Conservation (phyloP, 2,797 vertebrate genomes). For the Lepilemur septentrionalis region DNA sequence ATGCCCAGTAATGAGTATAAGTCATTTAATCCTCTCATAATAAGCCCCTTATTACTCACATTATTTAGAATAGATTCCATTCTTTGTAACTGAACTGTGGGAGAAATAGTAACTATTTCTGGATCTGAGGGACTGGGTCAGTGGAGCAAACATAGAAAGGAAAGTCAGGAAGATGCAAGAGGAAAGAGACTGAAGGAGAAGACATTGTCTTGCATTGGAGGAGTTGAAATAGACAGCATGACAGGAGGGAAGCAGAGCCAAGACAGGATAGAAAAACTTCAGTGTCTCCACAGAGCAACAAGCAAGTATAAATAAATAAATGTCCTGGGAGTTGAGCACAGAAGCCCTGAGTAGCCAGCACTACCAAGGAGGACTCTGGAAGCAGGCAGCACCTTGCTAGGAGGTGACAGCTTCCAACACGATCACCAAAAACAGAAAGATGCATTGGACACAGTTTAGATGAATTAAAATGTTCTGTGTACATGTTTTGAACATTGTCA, state of each 20-base stretch:
- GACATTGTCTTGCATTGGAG: neutral
- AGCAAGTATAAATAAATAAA: neutral
- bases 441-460: slow-evolving; percentile 60
- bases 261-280: neutral
- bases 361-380: neutral
- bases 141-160: neutral
- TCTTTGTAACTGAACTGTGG: neutral
- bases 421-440: slow-evolving; percentile 30
- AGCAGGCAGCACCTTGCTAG: neutral
- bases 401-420: neutral
- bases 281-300: neutral
- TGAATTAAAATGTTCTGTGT: slow-evolving; percentile 67
- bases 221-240: neutral
- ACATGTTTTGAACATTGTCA: slow-evolving; percentile 39
- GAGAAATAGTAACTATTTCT: neutral
- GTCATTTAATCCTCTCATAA: neutral
- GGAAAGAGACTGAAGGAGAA: neutral
- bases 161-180: neutral
- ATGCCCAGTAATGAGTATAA: neutral
- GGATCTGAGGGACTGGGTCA: neutral
- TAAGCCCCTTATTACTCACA: neutral
- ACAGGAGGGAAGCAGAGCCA: neutral
- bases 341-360: neutral
- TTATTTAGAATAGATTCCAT: neutral
- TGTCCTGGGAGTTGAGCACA: neutral